Evolutionary conservation across 2,888 invertebrate genomes (phyloP).

Genomic region (Heliconius ethilla): DNA sequence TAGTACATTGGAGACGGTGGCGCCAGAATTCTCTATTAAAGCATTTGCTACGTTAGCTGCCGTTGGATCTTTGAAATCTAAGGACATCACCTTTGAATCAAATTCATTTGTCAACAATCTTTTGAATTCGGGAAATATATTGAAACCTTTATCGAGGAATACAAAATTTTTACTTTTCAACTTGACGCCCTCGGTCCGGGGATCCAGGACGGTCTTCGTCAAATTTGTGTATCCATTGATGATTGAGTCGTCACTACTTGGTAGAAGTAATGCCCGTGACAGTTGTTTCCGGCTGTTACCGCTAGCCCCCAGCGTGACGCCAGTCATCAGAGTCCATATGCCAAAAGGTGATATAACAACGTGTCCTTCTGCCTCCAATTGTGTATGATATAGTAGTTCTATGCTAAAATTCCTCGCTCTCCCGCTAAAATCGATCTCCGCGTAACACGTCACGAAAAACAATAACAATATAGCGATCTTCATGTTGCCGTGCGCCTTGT

Average conservation of each 20-base stretch:
- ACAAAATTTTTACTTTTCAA: slow-evolving; percentile 70
- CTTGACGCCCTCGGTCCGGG: slow-evolving; percentile 62
- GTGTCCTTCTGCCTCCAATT: slow-evolving; percentile 65
- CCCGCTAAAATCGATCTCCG: slow-evolving; percentile 66
- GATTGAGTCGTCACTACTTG: slow-evolving; percentile 55
- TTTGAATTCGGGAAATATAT: slow-evolving; percentile 58
- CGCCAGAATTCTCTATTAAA: slow-evolving; percentile 68
- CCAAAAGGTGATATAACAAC: slow-evolving; percentile 77
- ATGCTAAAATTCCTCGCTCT: slow-evolving; percentile 73
- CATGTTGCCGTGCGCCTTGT: slow-evolving; percentile 58
- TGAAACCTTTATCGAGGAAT: slow-evolving; percentile 68
- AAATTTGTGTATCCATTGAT: slow-evolving; percentile 63
- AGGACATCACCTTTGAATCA: slow-evolving; percentile 62
- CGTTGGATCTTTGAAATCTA: slow-evolving; percentile 68
- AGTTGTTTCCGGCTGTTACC: slow-evolving; percentile 66
- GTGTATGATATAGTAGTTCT: slow-evolving; percentile 70
- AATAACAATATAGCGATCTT: slow-evolving; percentile 55
- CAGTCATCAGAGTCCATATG: slow-evolving; percentile 77
- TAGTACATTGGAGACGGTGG: slow-evolving; percentile 69
- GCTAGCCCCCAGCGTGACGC: slow-evolving; percentile 68
- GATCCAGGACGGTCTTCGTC: slow-evolving; percentile 60
- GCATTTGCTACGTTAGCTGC: slow-evolving; percentile 67
- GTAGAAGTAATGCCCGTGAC: slow-evolving; percentile 64
- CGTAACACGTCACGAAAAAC: slow-evolving; percentile 59
- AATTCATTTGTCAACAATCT: slow-evolving; percentile 62